Base-by-base conservation (phyloP, 2,113 vertebrate species). In the Anarrhichthys ocellatus region DNA sequence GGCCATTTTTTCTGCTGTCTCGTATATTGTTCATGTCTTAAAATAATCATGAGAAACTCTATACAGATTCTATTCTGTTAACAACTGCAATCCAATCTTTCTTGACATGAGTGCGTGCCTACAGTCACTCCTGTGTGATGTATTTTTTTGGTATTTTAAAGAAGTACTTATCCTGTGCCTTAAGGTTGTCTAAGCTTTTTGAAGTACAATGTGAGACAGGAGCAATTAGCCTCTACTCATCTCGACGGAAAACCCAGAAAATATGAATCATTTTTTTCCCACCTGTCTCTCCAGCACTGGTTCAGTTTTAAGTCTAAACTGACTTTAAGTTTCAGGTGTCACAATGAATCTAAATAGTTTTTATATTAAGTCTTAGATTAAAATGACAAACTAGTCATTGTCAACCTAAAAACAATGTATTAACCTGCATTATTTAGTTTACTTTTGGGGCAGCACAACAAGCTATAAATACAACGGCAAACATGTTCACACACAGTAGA, bases 171-270 rank as follows among this genome's bases (percentile, higher is more conserved):
- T 64, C 34, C 34, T 40, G 58, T 17, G n/a, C 24, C 61, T 52
- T 54, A 10, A 42, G n/a, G 44, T 56, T 56, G 34, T 42, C 67
- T 42, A 44, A 8, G 34, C 61, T 48, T 48, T 48, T 78, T 2
- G 9, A 62, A 40, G 32, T 38, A 61, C 22, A 62, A 9, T 27
- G 32, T 62, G 32, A 70, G 42, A 70, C 66, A 14, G 9, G 44
- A 70, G 15, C 66, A 63, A 71, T 71, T 71, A 63, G 32, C 50
- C 52, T 74, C 11, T 13, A 62, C 72, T 69, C 64, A 68, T 62
- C 32, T 67, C 38, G 15, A 59, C 10, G 0, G 22, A 24, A 44
- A 36, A 4, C 40, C 24, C 9, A 32, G 17, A 32, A 69, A 50
- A 27, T 22, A 40, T 32, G 36, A 68, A 58, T 8, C n/a, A 15